A percentile compares a stretch with the other conserved stretches of the same genome.
These are phyloP conservation scores for Eurypyga helias DNA, from an alignment of 2,113 vertebrate species.

Conservation along the genomic window DNA sequence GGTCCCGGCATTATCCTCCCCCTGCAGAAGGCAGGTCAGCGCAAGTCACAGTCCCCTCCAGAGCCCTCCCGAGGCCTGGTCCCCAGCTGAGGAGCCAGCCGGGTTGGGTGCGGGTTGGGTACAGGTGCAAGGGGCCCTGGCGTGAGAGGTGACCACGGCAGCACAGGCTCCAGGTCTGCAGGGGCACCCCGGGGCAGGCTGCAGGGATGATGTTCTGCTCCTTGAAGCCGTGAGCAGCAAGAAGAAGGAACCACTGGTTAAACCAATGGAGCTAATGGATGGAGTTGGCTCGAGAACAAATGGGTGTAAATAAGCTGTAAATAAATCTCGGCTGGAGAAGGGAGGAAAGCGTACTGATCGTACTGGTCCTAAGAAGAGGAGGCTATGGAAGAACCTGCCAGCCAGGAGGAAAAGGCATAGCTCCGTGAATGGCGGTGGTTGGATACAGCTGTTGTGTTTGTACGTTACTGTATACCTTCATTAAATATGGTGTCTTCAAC, in stretches of 20 bases:
- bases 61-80: background rate
- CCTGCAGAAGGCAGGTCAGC: background rate
- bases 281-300: background rate
- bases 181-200: background rate
- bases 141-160: fast-evolving
- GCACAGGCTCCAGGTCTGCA: fast-evolving
- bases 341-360: background rate
- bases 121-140: background rate
- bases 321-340: background rate
- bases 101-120: background rate
- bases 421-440: background rate
- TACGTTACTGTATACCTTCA: fast-evolving
- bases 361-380: background rate
- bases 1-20: fast-evolving
- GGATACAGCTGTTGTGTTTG: fast-evolving
- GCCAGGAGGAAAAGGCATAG: background rate
- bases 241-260: background rate
- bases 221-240: background rate
- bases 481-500: background rate
- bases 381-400: background rate
- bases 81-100: fast-evolving
- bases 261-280: background rate
- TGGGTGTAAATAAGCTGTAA: background rate
- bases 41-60: fast-evolving
- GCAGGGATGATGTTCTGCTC: background rate